phyloP scores from a whole-genome alignment of 2,113 vertebrate species.

The Notarius lentiginosus region DNA sequence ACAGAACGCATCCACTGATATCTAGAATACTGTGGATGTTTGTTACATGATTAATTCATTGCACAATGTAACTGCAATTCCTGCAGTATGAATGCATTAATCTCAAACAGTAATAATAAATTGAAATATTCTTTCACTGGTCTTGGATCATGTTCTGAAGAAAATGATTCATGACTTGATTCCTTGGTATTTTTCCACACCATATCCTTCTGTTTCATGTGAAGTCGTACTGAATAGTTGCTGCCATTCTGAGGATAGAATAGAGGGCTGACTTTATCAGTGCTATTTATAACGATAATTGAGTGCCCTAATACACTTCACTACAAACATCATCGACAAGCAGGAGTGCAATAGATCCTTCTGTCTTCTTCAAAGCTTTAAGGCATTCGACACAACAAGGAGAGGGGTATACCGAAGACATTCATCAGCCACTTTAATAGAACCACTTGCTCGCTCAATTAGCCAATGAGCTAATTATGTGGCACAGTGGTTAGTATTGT shows the following conservation, averaged over 20 bases:
- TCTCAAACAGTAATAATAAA: background rate
- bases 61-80: background rate
- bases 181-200: background rate
- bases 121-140: background rate
- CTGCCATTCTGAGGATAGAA: background rate
- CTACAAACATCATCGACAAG: too few species aligned
- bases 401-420: too few species aligned
- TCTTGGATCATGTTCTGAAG: background rate
- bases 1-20: background rate
- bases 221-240: background rate
- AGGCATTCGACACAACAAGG: too few species aligned
- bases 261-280: too few species aligned
- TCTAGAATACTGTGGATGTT: background rate
- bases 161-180: background rate
- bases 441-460: too few species aligned
- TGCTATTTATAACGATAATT: too few species aligned
- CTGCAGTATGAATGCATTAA: background rate
- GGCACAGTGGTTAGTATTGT: too few species aligned
- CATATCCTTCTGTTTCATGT: background rate
- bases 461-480: background rate
- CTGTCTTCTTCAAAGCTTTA: too few species aligned
- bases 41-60: background rate
- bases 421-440: too few species aligned
- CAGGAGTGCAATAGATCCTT: too few species aligned
- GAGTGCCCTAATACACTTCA: too few species aligned